These are phyloP conservation scores for Orbicella faveolata DNA, from an alignment of 64 coral and sea anemone species.

Conservation along the genomic window DNA sequence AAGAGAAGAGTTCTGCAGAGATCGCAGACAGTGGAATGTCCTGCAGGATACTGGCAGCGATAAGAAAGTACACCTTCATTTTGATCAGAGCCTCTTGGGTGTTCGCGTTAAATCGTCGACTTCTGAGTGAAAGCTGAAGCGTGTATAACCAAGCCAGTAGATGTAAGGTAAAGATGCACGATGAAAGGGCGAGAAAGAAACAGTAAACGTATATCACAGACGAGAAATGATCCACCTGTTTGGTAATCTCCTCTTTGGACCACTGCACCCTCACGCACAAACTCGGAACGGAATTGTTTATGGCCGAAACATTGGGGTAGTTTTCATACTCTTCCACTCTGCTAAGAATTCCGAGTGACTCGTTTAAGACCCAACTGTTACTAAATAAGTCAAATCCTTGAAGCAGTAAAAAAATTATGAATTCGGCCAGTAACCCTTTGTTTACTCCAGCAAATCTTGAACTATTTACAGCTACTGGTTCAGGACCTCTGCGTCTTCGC, in stretches of 20 bases:
- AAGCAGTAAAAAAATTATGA: slow-evolving; percentile 74
- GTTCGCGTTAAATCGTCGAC: slow-evolving; percentile 55
- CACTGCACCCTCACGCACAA: slow-evolving; percentile 58
- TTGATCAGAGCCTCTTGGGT: slow-evolving; percentile 56
- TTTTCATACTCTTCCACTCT: slow-evolving; percentile 48
- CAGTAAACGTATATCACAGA: slow-evolving; percentile 51
- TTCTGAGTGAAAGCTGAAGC: slow-evolving; percentile 55
- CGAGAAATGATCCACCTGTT: slow-evolving; percentile 44
- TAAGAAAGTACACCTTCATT: slow-evolving; percentile 76
- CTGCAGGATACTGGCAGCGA: slow-evolving; percentile 74
- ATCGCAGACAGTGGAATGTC: slow-evolving; percentile 85
- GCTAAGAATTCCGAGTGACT: slow-evolving; percentile 50
- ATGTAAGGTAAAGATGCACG: slow-evolving; percentile 59
- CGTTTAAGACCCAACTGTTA: slow-evolving; percentile 74
- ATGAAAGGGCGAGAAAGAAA: slow-evolving; percentile 68
- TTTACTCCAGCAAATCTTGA: slow-evolving; percentile 50
- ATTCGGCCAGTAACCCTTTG: slow-evolving; percentile 79
- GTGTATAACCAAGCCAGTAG: slow-evolving; percentile 79
- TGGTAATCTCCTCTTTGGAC: slow-evolving; percentile 38
- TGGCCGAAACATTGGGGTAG: slow-evolving; percentile 44
- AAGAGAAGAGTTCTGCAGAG: slow-evolving; percentile 72
- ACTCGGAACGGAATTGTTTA: slow-evolving; percentile 55
- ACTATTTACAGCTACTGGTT: not conserved
- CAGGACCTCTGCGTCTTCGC: not conserved
- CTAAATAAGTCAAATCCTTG: slow-evolving; percentile 96